Evolutionary conservation across 2,797 vertebrate genomes (phyloP).

Genomic region (Sarcophilus harrisii): DNA sequence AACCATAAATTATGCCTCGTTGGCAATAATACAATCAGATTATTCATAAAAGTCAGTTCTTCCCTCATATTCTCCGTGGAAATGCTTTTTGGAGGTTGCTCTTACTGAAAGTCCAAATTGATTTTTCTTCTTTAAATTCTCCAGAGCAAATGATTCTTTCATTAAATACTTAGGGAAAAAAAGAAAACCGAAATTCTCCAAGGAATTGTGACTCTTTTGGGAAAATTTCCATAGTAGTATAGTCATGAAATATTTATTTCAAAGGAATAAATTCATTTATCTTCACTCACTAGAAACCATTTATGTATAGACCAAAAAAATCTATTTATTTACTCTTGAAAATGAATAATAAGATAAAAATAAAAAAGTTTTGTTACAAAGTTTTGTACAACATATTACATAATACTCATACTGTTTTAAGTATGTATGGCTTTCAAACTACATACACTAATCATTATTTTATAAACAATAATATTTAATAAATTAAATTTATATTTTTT

Average conservation of each 20-base stretch:
- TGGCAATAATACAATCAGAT: background rate
- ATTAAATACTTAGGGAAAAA: background rate
- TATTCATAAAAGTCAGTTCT: background rate
- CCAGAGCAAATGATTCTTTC: background rate
- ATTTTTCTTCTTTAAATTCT: conserved; percentile 11
- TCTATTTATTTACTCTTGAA: background rate
- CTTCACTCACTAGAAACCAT: background rate
- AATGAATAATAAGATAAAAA: background rate
- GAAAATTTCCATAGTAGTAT: background rate
- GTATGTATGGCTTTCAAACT: background rate
- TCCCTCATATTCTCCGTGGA: background rate
- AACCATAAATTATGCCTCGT: background rate
- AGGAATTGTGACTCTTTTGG: conserved; percentile 11
- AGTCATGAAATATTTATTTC: background rate
- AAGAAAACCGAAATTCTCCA: background rate
- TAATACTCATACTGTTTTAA: background rate
- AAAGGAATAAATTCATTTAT: background rate
- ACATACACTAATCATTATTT: background rate
- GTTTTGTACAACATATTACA: background rate
- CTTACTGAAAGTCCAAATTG: background rate
- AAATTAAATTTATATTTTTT: background rate
- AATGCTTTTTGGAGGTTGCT: background rate
- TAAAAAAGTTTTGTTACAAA: background rate
- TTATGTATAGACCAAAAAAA: background rate
- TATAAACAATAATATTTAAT: background rate